Percentiles rank a stretch among this genome's conserved stretches.
phyloP scores from a whole-genome alignment of 2,797 vertebrate species.

The Avahi laniger region DNA sequence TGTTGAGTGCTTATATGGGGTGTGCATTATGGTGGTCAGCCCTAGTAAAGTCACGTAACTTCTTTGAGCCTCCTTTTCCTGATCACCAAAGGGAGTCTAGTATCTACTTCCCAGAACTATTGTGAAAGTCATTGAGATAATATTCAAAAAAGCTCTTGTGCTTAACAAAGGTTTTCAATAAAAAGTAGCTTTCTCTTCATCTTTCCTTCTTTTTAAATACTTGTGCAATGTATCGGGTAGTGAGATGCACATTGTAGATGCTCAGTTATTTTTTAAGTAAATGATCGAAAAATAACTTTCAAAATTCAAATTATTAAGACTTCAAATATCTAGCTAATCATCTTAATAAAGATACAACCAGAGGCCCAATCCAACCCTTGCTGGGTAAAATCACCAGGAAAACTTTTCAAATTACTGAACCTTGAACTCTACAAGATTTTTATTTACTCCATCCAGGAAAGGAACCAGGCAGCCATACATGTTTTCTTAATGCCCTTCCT shows the following conservation, averaged over 20 bases:
- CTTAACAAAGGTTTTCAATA: neutral
- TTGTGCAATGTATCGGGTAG: neutral
- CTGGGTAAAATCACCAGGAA: neutral
- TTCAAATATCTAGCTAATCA: neutral
- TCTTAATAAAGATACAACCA: neutral
- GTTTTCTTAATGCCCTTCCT: neutral
- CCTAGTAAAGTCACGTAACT: neutral
- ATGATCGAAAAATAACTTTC: neutral
- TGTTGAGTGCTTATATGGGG: neutral
- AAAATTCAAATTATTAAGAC: conserved; percentile 1
- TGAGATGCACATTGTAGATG: neutral
- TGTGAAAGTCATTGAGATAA: neutral
- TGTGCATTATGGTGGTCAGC: neutral
- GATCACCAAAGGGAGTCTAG: neutral
- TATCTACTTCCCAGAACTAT: neutral
- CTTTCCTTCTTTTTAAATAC: neutral
- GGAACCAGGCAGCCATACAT: neutral
- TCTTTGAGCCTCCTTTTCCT: neutral
- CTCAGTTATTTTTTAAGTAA: conserved; percentile 5
- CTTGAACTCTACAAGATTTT: neutral
- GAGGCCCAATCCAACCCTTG: neutral
- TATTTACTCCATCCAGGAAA: neutral
- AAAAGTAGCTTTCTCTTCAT: neutral
- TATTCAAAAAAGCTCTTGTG: neutral
- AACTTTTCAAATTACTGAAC: neutral